Evolutionary conservation across 2,888 invertebrate species (phyloP), one percentile per base, ranked within the genome.

Genomic region (Sphaeridia pumilis): DNA sequence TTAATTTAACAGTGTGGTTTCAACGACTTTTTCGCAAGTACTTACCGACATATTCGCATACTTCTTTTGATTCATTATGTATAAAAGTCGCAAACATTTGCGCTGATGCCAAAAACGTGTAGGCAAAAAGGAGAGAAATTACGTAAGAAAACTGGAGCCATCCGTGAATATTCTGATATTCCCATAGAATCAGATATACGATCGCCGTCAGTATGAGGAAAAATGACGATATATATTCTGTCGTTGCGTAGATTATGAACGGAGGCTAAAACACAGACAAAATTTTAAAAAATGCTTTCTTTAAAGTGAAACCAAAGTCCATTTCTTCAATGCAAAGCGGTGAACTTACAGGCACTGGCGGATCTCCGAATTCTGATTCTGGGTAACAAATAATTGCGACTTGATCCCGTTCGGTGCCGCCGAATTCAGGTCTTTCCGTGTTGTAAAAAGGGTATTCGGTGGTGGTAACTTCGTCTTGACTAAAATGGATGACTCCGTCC

Each of bases 171-270:
- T 61, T 63, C 47, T 63, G 63, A 45, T 60, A 61, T 42, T 65
- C 65, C 65, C 65, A 65, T 21, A 63, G 49, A 38, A 63, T 60
- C 28, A 63, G 50, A 36, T 63, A 65, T 1, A 65, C 65, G n/a
- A 58, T 47, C 2, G 62, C 62, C 5, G 87, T 88, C 20, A 85
- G 83, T 36, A 82, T 81, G 70, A 88, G 74, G 74, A 88, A 88
- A 58, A 84, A 77, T 2, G 83, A 84, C 65, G 87, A 86, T 65
- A 88, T 77, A 38, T 38, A 38, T 17, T 38, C 38, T 5, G 17
- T 20, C 5, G 20, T 17, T 17, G 38, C 38, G 17, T 38, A 38
- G 4, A 38, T 7, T 5, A 38, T 5, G 38, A 38, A 38, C 12
- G 17, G 10, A 14, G 10, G 5, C 38, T 38, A 17, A 17, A 38